These are phyloP conservation scores for Orthonyx spaldingii DNA, from an alignment of 2,113 vertebrate species.

Conservation along the genomic window DNA sequence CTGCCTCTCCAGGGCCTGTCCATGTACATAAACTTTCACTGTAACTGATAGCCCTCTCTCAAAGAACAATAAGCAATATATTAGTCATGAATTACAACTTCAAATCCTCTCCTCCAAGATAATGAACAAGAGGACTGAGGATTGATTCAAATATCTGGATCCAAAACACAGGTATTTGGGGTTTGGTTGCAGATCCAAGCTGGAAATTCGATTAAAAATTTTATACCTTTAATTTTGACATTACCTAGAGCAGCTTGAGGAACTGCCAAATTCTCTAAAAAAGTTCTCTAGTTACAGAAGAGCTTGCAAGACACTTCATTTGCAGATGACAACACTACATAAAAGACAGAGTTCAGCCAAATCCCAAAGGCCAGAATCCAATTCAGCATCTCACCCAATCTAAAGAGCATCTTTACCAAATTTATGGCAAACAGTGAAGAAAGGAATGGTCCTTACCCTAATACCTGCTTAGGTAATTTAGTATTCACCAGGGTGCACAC, in stretches of 20 bases:
- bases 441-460: not conserved
- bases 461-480: not conserved
- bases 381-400: not conserved
- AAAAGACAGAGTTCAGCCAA: not conserved
- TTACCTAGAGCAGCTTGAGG: not conserved
- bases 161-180: not conserved
- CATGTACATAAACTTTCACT: not conserved
- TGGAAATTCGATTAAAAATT: not conserved
- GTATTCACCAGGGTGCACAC: not conserved
- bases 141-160: not conserved
- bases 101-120: not conserved
- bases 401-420: not conserved
- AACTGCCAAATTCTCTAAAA: not conserved
- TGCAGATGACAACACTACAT: not conserved
- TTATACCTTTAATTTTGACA: not conserved
- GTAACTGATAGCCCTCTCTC: not conserved
- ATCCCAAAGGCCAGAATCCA: not conserved
- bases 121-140: not conserved
- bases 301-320: not conserved
- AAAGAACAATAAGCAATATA: not conserved
- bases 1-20: not conserved
- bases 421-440: not conserved
- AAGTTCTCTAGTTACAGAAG: not conserved
- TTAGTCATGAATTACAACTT: not conserved
- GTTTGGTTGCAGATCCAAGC: not conserved